phyloP scores from a whole-genome alignment of 2,113 vertebrate species.

The Hiodon alosoides region DNA sequence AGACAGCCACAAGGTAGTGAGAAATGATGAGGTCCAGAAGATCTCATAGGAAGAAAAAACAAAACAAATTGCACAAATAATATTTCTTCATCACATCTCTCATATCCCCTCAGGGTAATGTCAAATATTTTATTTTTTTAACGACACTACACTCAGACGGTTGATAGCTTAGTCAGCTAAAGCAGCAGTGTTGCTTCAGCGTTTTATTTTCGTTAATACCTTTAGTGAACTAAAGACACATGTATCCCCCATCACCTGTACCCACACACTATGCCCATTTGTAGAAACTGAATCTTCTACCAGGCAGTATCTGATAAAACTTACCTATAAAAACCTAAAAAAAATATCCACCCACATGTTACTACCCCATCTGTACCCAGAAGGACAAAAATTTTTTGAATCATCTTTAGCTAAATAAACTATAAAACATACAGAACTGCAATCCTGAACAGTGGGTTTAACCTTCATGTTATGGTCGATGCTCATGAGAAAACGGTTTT shows the following conservation, averaged over 20 bases:
- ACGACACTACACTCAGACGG: constrained; percentile 12
- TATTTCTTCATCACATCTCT: constrained; percentile 8
- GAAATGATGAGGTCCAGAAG: constrained; percentile 2
- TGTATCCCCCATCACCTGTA: not conserved
- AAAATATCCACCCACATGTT: not conserved
- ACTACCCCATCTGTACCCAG: not conserved
- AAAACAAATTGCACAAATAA: not conserved
- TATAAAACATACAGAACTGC: not conserved
- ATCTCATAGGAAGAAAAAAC: not conserved
- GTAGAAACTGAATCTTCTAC: not conserved
- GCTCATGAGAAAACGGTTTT: not conserved
- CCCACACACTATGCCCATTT: not conserved
- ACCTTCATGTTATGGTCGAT: constrained; percentile 9
- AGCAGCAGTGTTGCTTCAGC: constrained; percentile 20
- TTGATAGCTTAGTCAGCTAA: constrained; percentile 11
- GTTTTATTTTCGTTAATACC: constrained; percentile 8
- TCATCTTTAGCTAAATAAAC: constrained; percentile 1
- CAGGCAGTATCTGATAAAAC: not conserved
- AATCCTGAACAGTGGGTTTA: constrained; percentile 14
- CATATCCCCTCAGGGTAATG: constrained; percentile 9
- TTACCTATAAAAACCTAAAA: constrained; percentile 1
- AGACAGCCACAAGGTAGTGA: not conserved
- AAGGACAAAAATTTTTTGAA: constrained; percentile 5
- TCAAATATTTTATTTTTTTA: constrained; percentile 21
- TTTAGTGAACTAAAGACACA: not conserved